Evolutionary conservation across 2,888 invertebrate genomes (phyloP), one percentile per base, ranked within the genome.

Genomic region (Omphaloscelis lunosa): DNA sequence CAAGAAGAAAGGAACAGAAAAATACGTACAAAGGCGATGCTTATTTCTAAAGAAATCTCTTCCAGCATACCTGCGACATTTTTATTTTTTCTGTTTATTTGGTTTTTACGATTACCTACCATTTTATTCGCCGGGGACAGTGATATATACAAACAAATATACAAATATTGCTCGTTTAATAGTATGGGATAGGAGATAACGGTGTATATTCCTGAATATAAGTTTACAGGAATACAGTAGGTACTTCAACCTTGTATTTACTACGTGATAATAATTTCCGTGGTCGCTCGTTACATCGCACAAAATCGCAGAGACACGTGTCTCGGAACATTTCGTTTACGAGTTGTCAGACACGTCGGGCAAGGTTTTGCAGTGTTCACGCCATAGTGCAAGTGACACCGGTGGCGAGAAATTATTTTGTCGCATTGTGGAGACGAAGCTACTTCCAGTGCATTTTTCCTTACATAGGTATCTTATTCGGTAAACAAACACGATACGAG

Each of bases 381-480:
- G 66, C 66, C 27, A 29, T 80, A 80, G 66, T 66, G 80, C 59
- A 61, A n/a, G 45, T 51, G 79, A 66, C 80, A 56, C 39, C 59
- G n/a, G 48, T 9, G 29, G 66, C 53, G 11, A 39, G 53, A 61
- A 45, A 39, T 73, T n/a, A 62, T 80, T 73, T 67, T 62, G 80
- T 66, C 39, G 15, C 53, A 20, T 34, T 45, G 51, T 20, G 53
- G 17, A 61, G 20, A 66, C 34, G 15, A 11, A 11, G 12, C 27
- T 53, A n/a, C 48, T 7, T 23, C 34, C 27, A 69, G 1, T 45
- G 2, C 12, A 61, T 20, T 61, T 59, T 59, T 27, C 2, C 3
- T 39, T 23, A 72, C 27, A 11, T 20, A 12, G 34, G 7, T 68
- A n/a, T 67, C 15, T 23, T 72, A 41, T 72, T 51, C 23, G 5